These are phyloP conservation scores for Agapornis roseicollis DNA, from an alignment of 2,113 vertebrate genomes.

Conservation along the genomic window DNA sequence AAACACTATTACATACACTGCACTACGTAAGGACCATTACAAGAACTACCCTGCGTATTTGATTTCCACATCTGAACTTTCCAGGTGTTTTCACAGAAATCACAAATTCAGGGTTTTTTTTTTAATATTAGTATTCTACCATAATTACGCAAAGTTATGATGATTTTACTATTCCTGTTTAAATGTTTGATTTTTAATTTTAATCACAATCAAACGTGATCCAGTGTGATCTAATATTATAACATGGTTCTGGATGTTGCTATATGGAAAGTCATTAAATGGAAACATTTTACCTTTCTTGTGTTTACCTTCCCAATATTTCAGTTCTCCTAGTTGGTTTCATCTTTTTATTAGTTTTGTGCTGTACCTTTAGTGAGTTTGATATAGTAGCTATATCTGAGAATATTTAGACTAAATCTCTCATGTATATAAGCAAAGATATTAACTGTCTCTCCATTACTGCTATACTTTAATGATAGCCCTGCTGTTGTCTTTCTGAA, in stretches of 20 bases:
- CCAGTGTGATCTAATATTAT: not conserved
- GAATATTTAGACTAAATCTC: not conserved
- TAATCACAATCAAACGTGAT: not conserved
- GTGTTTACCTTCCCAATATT: not conserved
- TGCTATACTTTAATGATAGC: accelerated
- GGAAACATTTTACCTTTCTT: not conserved
- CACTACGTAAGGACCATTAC: not conserved
- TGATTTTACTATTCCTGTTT: not conserved
- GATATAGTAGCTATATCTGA: not conserved
- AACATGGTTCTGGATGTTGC: not conserved
- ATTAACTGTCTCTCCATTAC: not conserved
- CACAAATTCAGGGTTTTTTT: not conserved
- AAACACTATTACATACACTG: not conserved
- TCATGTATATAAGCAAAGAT: not conserved
- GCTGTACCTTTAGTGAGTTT: not conserved
- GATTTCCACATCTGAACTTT: not conserved
- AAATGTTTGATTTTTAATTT: not conserved
- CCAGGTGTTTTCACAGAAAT: not conserved
- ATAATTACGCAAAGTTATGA: not conserved
- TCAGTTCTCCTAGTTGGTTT: not conserved
- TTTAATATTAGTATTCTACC: not conserved
- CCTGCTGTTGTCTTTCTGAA: not conserved
- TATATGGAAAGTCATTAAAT: not conserved
- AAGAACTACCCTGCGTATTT: not conserved
- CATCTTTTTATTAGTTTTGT: not conserved